These are phyloP conservation scores for Chiloscyllium plagiosum DNA, from an alignment of 2,113 vertebrate genomes.

Conservation along the genomic window DNA sequence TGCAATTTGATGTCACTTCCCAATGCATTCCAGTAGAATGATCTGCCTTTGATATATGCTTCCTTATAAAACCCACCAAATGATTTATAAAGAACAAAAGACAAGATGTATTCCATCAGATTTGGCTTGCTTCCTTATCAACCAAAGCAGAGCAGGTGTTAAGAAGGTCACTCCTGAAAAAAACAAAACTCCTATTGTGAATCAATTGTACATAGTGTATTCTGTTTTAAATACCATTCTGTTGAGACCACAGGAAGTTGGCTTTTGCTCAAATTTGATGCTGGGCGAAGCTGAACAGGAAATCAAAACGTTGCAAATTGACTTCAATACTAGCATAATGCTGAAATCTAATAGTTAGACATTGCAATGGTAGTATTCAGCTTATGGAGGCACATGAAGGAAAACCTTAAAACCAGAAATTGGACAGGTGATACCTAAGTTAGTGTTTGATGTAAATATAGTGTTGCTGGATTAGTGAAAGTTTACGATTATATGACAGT, in stretches of 20 bases:
- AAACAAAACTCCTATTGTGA: constrained; percentile 2
- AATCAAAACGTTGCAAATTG: neutral
- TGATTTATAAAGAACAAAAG: neutral
- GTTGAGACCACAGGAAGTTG: neutral
- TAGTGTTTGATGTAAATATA: neutral
- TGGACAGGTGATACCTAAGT: neutral
- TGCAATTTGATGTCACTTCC: neutral
- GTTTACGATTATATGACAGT: neutral
- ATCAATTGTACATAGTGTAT: neutral
- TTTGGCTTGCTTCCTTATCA: neutral
- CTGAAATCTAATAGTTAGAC: neutral
- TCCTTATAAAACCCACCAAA: neutral
- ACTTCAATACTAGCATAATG: neutral
- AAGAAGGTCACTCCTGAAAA: constrained; percentile 8
- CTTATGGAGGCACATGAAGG: neutral
- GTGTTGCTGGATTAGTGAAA: neutral
- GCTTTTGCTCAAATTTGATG: neutral
- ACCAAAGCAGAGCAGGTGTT: neutral
- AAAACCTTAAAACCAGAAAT: neutral
- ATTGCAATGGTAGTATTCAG: neutral
- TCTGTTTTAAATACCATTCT: neutral
- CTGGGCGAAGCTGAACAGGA: neutral
- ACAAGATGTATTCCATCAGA: neutral
- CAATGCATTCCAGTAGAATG: neutral
- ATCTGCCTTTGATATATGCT: neutral